phyloP scores from a whole-genome alignment of 2,797 vertebrate species.

The Oophaga sylvatica region DNA sequence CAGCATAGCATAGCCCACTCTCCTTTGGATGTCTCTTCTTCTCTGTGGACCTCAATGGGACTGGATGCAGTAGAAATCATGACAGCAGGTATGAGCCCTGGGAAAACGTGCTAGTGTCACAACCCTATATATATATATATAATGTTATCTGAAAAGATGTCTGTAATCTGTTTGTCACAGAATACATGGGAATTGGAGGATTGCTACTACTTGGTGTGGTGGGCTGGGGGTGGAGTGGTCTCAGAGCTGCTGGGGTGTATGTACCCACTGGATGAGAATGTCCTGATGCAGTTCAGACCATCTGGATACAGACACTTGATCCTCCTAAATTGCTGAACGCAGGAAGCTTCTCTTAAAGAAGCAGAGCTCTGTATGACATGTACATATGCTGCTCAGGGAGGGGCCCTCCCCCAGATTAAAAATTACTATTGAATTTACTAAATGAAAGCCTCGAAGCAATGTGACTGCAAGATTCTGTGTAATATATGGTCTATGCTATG shows the following conservation, averaged over 20 bases:
- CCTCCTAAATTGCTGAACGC: slow-evolving; percentile 67
- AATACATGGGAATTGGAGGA: background rate
- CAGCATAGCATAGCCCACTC: slow-evolving; percentile 20
- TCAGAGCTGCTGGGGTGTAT: slow-evolving; percentile 25
- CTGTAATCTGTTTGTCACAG: background rate
- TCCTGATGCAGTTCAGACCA: slow-evolving; percentile 71
- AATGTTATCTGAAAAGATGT: background rate
- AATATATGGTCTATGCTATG: background rate
- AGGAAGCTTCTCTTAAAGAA: slow-evolving; percentile 66
- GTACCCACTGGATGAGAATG: slow-evolving; percentile 41
- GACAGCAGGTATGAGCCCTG: slow-evolving; percentile 40
- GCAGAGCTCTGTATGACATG: slow-evolving; percentile 31
- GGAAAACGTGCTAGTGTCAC: too few relatives aligned
- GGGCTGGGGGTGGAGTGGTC: slow-evolving; percentile 59
- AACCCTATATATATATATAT: too few relatives aligned
- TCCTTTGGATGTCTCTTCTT: slow-evolving; percentile 28
- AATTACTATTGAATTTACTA: background rate
- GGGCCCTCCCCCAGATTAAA: background rate
- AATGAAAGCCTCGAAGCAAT: background rate
- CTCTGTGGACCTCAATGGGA: slow-evolving; percentile 17
- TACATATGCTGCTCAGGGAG: slow-evolving; percentile 35
- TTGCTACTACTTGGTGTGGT: background rate
- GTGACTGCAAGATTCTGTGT: too few relatives aligned
- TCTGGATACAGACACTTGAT: slow-evolving; percentile 82
- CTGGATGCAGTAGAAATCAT: background rate